Percentiles rank a stretch among this genome's conserved stretches.
phyloP scores from a whole-genome alignment of 2,797 vertebrate genomes.

The Falco peregrinus region DNA sequence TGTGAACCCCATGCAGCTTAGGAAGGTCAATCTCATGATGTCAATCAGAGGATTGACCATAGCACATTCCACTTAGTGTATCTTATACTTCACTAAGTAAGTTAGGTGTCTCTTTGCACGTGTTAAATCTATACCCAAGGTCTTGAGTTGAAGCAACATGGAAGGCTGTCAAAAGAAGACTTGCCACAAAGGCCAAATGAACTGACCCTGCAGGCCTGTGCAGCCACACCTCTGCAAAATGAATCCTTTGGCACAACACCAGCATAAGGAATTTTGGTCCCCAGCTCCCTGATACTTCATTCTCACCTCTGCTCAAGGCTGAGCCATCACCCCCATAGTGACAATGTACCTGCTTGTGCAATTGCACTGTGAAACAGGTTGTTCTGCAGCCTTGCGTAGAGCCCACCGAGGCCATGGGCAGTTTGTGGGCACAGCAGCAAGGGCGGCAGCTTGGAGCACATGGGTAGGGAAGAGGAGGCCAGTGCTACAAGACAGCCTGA shows the following conservation, averaged over 20 bases:
- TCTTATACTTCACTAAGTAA: neutral
- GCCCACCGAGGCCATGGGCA: rapidly evolving
- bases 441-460: neutral
- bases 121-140: neutral
- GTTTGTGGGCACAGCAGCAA: neutral
- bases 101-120: neutral
- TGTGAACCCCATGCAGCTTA: neutral
- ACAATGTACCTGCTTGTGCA: rapidly evolving
- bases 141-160: neutral
- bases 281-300: neutral
- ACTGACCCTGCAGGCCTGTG: neutral
- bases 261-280: neutral
- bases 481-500: neutral
- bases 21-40: neutral
- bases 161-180: neutral
- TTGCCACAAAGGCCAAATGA: neutral
- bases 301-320: neutral
- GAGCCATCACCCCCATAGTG: neutral
- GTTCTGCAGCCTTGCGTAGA: neutral
- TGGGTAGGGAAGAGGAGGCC: neutral
- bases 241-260: neutral
- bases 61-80: neutral
- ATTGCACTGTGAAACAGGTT: neutral
- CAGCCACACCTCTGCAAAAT: neutral
- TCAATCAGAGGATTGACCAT: neutral